phyloP scores from a whole-genome alignment of 2,797 vertebrate species.

The Notamacropus eugenii region DNA sequence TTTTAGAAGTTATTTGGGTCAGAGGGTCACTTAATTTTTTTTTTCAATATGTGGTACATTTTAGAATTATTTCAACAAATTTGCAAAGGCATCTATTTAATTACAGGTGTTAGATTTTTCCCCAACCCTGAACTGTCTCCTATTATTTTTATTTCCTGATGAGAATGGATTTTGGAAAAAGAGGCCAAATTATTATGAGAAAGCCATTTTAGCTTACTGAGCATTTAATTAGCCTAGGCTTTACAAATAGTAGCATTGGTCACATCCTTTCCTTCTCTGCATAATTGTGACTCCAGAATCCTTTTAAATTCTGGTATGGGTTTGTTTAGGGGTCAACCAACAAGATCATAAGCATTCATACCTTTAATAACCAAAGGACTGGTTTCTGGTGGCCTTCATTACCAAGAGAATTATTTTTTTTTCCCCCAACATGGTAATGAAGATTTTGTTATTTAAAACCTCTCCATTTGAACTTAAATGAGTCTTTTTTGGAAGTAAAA shows the following conservation, averaged over 20 bases:
- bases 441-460: background rate
- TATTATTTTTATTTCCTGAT: background rate
- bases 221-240: background rate
- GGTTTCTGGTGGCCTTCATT: constrained; percentile 49
- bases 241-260: background rate
- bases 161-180: background rate
- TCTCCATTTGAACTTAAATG: background rate
- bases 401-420: constrained; percentile 49
- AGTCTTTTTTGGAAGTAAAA: constrained; percentile 30
- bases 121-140: background rate
- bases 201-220: background rate
- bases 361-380: constrained; percentile 64
- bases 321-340: constrained; percentile 59
- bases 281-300: constrained; percentile 42
- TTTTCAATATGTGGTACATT: background rate
- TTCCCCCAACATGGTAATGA: background rate
- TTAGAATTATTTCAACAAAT: background rate
- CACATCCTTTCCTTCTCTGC: constrained; percentile 31
- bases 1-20: background rate
- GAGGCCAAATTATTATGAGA: background rate
- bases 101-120: background rate
- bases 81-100: background rate
- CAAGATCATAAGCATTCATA: constrained; percentile 51
- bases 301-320: constrained; percentile 66
- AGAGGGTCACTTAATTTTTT: background rate